Evolutionary conservation across 2,113 vertebrate species (phyloP).

Genomic region (Scomber scombrus): DNA sequence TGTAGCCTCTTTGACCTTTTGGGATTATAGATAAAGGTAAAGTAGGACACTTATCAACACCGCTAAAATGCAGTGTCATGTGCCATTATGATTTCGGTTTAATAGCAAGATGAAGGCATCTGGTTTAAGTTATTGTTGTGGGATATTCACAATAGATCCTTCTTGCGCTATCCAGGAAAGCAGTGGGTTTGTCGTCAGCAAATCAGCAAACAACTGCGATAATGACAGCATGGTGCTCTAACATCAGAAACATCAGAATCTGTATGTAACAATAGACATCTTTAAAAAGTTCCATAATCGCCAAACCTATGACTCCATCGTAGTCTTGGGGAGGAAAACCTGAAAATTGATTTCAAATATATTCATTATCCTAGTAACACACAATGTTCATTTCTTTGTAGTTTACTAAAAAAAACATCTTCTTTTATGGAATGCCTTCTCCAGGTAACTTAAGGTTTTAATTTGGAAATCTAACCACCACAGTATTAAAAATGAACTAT

Average conservation of each 20-base stretch:
- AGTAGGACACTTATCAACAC: not conserved
- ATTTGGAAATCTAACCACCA: not conserved
- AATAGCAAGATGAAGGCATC: not conserved
- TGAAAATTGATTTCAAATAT: not conserved
- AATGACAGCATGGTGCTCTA: no score
- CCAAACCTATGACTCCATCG: not conserved
- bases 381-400: not conserved
- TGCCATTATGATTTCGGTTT: not conserved
- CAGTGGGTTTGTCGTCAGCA: no score
- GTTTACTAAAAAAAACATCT: not conserved
- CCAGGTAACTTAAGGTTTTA: not conserved
- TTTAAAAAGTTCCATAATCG: conserved; percentile 16
- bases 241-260: no score
- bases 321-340: not conserved
- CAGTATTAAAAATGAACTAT: not conserved
- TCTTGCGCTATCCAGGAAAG: not conserved
- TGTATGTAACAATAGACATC: no score
- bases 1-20: not conserved
- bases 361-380: conserved; percentile 6
- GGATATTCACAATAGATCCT: not conserved
- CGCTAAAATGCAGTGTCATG: not conserved
- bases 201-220: no score
- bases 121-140: not conserved
- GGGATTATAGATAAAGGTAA: not conserved
- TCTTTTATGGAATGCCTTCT: not conserved